Evolutionary conservation across 2,113 vertebrate species (phyloP).

Genomic region (Paralichthys olivaceus): DNA sequence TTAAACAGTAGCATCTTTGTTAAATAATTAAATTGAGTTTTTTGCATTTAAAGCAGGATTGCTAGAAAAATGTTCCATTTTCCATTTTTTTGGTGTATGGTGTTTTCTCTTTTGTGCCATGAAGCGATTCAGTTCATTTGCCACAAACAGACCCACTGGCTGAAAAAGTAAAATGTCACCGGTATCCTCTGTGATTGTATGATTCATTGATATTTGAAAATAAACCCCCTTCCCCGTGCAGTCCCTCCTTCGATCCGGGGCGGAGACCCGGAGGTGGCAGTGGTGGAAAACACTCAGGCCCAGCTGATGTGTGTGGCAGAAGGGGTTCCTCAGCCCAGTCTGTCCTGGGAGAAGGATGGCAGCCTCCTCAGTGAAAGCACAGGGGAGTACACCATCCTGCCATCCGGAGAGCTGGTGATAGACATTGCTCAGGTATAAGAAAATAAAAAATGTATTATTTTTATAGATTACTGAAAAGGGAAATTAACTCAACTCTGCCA

Average conservation of each 20-base stretch:
- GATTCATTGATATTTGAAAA: not conserved
- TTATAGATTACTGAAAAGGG: not conserved
- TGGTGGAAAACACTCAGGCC: slow-evolving; percentile 83
- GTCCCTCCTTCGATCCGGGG: slow-evolving; percentile 90
- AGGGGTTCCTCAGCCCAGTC: slow-evolving; percentile 88
- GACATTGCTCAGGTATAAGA: slow-evolving; percentile 85
- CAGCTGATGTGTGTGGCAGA: slow-evolving; percentile 87
- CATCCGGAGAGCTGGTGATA: slow-evolving; percentile 90
- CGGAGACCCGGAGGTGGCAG: slow-evolving; percentile 74
- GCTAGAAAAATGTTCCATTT: too few species aligned
- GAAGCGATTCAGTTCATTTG: too few species aligned
- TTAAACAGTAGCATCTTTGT: too few species aligned
- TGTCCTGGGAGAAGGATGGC: slow-evolving; percentile 89
- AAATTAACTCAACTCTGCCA: not conserved
- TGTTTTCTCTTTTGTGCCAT: too few species aligned
- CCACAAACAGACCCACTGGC: too few species aligned
- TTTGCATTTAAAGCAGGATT: too few species aligned
- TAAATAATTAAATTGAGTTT: too few species aligned
- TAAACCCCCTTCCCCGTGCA: slow-evolving; percentile 52
- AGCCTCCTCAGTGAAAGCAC: slow-evolving; percentile 72
- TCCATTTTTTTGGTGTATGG: too few species aligned
- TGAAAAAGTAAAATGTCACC: too few species aligned
- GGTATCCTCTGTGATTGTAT: too few species aligned
- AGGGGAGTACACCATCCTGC: slow-evolving; percentile 85
- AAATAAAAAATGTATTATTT: not conserved